Percentiles rank a stretch among this genome's conserved stretches.
Evolutionary conservation across 1,140 invertebrate genomes (phyloP).

Genomic region (Amyelois transitella): DNA sequence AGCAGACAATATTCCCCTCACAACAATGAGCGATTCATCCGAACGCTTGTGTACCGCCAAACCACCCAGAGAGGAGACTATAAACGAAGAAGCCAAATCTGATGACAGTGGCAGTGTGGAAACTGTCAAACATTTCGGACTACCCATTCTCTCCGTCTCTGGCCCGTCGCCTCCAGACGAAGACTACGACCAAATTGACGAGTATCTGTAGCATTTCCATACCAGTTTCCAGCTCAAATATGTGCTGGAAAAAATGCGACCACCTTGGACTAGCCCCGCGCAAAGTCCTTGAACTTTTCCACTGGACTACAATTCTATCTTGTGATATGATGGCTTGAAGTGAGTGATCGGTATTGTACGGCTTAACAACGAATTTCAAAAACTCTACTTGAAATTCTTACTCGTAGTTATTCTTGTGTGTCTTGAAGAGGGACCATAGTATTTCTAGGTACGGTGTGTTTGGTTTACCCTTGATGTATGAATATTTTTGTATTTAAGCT

Average conservation of each 20-base stretch:
- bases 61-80: conserved; percentile 54
- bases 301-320: conserved; percentile 25
- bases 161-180: conserved; percentile 85
- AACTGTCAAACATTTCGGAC: conserved; percentile 79
- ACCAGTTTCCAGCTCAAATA: conserved; percentile 68
- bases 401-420: conserved; percentile 30
- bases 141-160: conserved; percentile 84
- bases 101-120: conserved; percentile 74
- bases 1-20: conserved; percentile 76
- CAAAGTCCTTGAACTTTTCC: conserved; percentile 46
- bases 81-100: conserved; percentile 61
- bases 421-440: conserved; percentile 65
- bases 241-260: conserved; percentile 64
- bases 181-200: conserved; percentile 74
- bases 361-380: conserved; percentile 40
- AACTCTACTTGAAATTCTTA: conserved; percentile 28
- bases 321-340: conserved; percentile 28
- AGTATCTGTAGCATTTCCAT: conserved; percentile 73
- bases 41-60: conserved; percentile 69
- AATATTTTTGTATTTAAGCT: conserved; percentile 29
- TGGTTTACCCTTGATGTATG: conserved; percentile 23
- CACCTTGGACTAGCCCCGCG: conserved; percentile 52
- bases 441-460: conserved; percentile 35
- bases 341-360: conserved; percentile 17
- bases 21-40: conserved; percentile 70